These are phyloP conservation scores for Palythoa grandis DNA, from an alignment of 92 coral and sea anemone genomes.

Conservation along the genomic window DNA sequence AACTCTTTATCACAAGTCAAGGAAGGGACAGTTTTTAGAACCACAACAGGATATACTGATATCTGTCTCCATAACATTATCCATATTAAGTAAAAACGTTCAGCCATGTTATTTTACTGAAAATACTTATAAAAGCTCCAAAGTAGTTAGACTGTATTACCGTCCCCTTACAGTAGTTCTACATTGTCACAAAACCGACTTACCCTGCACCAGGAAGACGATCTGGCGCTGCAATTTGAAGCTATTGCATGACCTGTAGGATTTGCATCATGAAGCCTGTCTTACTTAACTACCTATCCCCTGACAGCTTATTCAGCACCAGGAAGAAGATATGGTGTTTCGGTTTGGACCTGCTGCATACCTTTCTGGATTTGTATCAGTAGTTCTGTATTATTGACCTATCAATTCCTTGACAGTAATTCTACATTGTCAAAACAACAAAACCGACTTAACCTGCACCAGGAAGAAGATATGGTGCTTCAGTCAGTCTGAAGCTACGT, in stretches of 20 bases:
- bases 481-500: conserved; percentile 11
- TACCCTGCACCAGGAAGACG: conserved; percentile 66
- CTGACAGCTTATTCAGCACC: conserved; percentile 55
- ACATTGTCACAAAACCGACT: conserved; percentile 3
- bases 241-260: conserved; percentile 94
- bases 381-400: neutral
- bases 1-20: too few species aligned
- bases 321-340: conserved; percentile 82
- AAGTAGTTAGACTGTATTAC: neutral
- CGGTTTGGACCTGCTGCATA: conserved; percentile 87
- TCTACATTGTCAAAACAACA: neutral
- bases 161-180: neutral
- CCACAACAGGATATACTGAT: too few species aligned
- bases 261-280: conserved; percentile 68
- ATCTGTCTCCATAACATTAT: too few species aligned
- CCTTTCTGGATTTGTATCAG: conserved; percentile 96
- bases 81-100: too few species aligned
- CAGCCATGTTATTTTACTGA: too few species aligned
- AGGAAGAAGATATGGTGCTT: conserved; percentile 83
- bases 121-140: too few species aligned
- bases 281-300: neutral
- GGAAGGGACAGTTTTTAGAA: too few species aligned
- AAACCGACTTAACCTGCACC: conserved; percentile 45
- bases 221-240: conserved; percentile 84
- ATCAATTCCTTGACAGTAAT: neutral